A percentile compares a stretch with the other conserved stretches of the same genome.
Conservation (phyloP, 2,797 vertebrate species). For the Morus bassanus region DNA sequence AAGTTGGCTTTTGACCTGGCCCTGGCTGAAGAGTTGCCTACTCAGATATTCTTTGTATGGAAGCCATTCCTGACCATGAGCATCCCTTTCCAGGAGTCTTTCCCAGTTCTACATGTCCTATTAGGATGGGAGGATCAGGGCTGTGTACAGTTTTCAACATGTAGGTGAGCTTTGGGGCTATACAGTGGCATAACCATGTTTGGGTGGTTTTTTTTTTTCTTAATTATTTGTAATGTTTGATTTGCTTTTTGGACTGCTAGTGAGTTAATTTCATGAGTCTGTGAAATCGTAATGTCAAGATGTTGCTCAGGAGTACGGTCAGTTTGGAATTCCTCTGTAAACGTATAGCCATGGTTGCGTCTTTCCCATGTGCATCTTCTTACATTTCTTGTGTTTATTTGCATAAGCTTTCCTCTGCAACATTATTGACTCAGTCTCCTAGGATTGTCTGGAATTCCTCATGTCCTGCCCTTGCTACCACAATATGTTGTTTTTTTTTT, state of each 20-base stretch:
- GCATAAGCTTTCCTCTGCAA: neutral
- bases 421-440: neutral
- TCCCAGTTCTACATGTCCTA: neutral
- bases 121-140: neutral
- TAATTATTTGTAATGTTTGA: neutral
- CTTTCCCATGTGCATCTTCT: neutral
- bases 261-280: neutral
- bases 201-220: neutral
- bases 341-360: rapidly evolving
- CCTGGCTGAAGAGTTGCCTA: neutral
- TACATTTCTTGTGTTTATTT: neutral
- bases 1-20: neutral
- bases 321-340: neutral
- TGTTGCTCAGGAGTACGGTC: neutral
- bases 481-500: neutral
- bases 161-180: neutral
- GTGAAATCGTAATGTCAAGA: neutral
- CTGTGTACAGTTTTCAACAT: neutral
- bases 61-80: neutral
- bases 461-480: neutral
- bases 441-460: neutral
- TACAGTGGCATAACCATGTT: neutral
- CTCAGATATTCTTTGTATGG: neutral
- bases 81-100: neutral
- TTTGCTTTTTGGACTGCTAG: neutral